A percentile compares a stretch with the other conserved stretches of the same genome.
These are phyloP conservation scores for Ornithorhynchus anatinus DNA, from an alignment of 2,113 vertebrate genomes.

Conservation along the genomic window DNA sequence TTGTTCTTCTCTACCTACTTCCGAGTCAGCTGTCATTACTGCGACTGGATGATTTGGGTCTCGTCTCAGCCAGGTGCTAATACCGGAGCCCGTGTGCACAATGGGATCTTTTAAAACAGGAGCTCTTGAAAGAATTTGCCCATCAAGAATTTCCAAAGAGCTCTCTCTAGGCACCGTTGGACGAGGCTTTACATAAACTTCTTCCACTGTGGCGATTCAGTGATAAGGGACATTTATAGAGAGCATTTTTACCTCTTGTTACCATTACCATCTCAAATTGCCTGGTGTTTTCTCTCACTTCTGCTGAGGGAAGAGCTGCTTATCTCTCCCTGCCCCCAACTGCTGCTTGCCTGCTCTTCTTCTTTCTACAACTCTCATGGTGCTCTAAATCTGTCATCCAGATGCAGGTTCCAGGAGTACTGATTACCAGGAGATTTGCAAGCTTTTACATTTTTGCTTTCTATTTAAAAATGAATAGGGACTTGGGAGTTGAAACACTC, in stretches of 20 bases:
- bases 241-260: not conserved
- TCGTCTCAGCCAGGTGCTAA: not conserved
- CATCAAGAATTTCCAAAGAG: not conserved
- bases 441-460: conserved; percentile 34
- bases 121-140: not conserved
- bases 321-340: not conserved
- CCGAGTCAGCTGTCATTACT: rapidly evolving
- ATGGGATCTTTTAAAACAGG: not conserved
- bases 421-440: conserved; percentile 59
- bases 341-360: conserved; percentile 21
- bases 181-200: not conserved
- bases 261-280: not conserved
- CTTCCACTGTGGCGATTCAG: not conserved
- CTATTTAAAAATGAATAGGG: conserved; percentile 40
- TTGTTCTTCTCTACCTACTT: not conserved
- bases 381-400: conserved; percentile 61
- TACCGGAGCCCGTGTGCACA: not conserved
- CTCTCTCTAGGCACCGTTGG: not conserved
- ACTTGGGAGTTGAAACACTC: conserved; percentile 33
- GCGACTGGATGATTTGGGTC: not conserved
- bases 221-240: not conserved
- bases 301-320: not conserved
- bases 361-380: conserved; percentile 26
- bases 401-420: conserved; percentile 48
- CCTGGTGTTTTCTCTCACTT: conserved; percentile 8